Evolutionary conservation across 2,113 vertebrate genomes (phyloP), one percentile per base, ranked within the genome.

Genomic region (Nanger granti): DNA sequence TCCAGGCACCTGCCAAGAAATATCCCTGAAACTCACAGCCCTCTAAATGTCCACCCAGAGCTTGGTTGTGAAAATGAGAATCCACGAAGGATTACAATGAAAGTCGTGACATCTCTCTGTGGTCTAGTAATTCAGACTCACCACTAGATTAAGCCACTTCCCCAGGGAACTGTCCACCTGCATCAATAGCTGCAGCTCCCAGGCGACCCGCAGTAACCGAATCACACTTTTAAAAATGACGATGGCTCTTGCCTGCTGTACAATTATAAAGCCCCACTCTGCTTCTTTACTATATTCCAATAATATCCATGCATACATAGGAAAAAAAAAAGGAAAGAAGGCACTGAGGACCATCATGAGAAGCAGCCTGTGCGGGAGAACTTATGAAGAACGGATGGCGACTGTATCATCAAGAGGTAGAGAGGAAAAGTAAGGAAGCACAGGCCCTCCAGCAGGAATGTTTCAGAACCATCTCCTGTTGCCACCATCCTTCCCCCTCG

Each of bases 391-490:
- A 18, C 8, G 1, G 2, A 22, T 0, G 22, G 49, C 7, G 20
- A 57, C 29, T 1, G 0, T 4, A 1, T 31, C 60, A 28, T 2
- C 29, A 15, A 57, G 64, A 15, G 22, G 31, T 0, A 8, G 52
- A 69, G 9, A 28, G 24, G 31, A 47, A 28, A 64, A 57, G n/a
- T 0, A 20, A 54, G 54, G 10, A 29, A 62, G 24, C 28, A 2
- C 0, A 1, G 5, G 7, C 7, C 12, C 8, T 31, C n/a, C 52
- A 7, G 0, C 1, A 1, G 93, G 82, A 49, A 31, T 6, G 15
- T 85, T 11, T 49, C 11, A 41, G 31, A 4, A 14, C 15, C 8
- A 7, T 8, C 11, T 18, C 6, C 8, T 4, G 5, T 1, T 31
- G 54, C 31, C 2, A 26, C 34, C 29, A 2, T 4, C 34, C 52